Evolutionary conservation across 2,888 invertebrate genomes (phyloP), one percentile per base, ranked within the genome.

Genomic region (Loripinus fragilis): DNA sequence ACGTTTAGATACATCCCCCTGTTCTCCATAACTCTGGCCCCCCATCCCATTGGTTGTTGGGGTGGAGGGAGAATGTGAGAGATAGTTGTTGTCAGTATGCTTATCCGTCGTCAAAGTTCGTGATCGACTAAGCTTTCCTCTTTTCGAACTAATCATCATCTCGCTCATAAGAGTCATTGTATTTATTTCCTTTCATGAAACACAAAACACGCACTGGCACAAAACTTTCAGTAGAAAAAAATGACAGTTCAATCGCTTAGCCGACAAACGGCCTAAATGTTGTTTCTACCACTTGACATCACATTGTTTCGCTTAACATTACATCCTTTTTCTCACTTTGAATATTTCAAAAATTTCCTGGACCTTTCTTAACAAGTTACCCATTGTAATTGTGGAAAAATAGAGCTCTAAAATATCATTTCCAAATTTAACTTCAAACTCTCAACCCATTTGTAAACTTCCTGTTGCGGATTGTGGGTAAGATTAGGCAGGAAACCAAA

Each of bases 391-490:
- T n/a, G 28, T 7, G 33, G 10, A 28, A 23, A 60, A 33, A 25
- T 2, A 55, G 5, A 60, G 33, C 33, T 33, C 60, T 60, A 60
- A 2, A 60, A 60, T 28, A 60, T 60, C 60, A 60, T 60, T 60
- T 60, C 60, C 60, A 60, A 60, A 60, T 12, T 60, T 60, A 60
- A 60, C 33, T 60, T 60, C 33, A 20, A 69, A 30, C 75, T 74
- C 76, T 78, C 71, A 74, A 74, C 78, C 74, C 50, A 38, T 73
- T 45, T 81, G 74, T 84, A 84, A 84, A 84, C 83, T 84, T 84
- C 83, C 83, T 78, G 35, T 77, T 72, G 20, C 17, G 78, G 67
- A 73, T 71, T 78, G 65, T 78, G 75, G 78, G 81, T 68, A 73
- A 70, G 30, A 15, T 38, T 38, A 38, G n/a, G n/a, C n/a, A n/a